phyloP scores from a whole-genome alignment of 2,113 vertebrate species.

The Hemichromis elongatus region DNA sequence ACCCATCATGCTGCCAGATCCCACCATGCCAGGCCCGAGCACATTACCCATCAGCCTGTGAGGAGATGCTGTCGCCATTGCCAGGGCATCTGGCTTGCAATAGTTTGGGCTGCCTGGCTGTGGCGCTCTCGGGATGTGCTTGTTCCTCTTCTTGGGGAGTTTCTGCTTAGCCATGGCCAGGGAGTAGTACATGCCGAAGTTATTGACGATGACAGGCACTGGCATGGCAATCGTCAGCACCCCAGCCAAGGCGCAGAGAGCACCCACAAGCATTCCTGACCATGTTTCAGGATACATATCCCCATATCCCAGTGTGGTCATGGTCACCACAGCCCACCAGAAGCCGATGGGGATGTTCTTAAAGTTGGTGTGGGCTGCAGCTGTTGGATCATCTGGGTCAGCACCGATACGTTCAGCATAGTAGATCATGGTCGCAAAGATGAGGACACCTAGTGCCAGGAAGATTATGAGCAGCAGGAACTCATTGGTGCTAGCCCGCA shows the following conservation, averaged over 20 bases:
- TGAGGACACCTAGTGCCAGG: conserved; percentile 91
- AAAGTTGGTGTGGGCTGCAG: conserved; percentile 87
- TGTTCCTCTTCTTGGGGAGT: conserved; percentile 97
- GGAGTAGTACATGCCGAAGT: conserved; percentile 99
- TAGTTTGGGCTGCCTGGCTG: conserved; percentile 88
- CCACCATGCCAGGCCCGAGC: conserved; percentile 68
- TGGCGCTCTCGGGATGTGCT: conserved; percentile 89
- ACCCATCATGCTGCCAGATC: conserved; percentile 74
- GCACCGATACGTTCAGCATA: conserved; percentile 93
- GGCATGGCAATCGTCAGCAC: conserved; percentile 99
- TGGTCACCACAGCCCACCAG: conserved; percentile 99
- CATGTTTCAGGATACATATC: conserved; percentile 98
- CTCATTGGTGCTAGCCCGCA: conserved; percentile 92
- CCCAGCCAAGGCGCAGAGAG: conserved; percentile 91
- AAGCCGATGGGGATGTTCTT: conserved; percentile 99
- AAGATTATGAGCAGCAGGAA: conserved; percentile 96
- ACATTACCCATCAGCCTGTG: conserved; percentile 90
- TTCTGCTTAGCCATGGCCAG: conserved; percentile 99
- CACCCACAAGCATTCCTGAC: conserved; percentile 97
- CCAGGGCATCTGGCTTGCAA: conserved; percentile 85
- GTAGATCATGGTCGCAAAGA: conserved; percentile 99
- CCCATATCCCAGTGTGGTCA: conserved; percentile 96
- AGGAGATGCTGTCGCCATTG: conserved; percentile 84
- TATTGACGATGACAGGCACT: conserved; percentile 98
- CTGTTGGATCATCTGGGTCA: conserved; percentile 80